Base-by-base conservation (phyloP, 2,888 invertebrate genomes). In the Metallyticus violacea region DNA sequence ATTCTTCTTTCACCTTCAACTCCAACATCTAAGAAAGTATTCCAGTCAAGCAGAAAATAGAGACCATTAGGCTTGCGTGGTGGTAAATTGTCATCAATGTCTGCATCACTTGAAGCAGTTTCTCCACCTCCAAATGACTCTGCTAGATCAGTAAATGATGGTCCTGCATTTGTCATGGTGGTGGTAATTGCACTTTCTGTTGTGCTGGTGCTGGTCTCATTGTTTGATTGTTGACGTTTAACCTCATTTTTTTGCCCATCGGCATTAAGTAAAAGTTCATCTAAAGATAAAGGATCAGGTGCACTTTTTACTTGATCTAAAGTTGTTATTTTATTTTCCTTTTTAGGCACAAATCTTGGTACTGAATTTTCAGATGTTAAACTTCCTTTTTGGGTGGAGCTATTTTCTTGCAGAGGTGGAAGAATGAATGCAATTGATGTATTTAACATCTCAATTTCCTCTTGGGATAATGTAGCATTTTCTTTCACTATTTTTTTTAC, bases 21-120 rank as follows among this genome's bases (percentile, higher is more conserved):
- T 15, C 97, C 97, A 4, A 97, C 97, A 91, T 97, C 97, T 26
- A 97, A 93, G 90, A 97, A 97, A 85, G 96, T 94, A 90, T 97
- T 97, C 97, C 97, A 97, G 90, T 97, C 97, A 7, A 97, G 93
- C 90, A 97, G 93, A 92, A 97, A 97, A 90, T 97, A 97, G 89
- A 97, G 95, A 0, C 97, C 97, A 87, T 95, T 97, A 89, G 94
- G 95, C 89, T 94, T 95, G 0, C 95, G 94, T 6, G 96, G 82
- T 79, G 80, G 85, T 81, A 82, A 85, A 9, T 85, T 79, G 22
- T 86, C 86, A 77, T 77, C 78, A n/a, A 80, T 85, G 15, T 88
- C 94, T 22, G 93, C 93, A 78, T 92, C 91, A 77, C 91, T 92
- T 7, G 93, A 85, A 7, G 89, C 89, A 22, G 89, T 89, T 29